Percentiles rank a stretch among this genome's conserved stretches.
Conservation (phyloP, 2,888 invertebrate species). For the Melipona bicolor region DNA sequence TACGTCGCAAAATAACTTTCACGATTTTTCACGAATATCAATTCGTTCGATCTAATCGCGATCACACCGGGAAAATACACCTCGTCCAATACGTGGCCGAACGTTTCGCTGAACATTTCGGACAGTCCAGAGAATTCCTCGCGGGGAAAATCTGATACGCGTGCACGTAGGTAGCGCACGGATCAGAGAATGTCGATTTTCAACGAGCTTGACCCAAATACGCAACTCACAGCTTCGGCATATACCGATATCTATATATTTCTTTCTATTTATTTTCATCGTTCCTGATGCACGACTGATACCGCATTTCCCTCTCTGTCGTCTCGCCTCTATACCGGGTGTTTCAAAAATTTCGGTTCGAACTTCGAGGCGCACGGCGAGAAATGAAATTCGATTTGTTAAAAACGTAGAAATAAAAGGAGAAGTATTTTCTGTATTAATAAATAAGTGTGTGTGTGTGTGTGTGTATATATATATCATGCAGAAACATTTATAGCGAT, state of each 20-base stretch:
- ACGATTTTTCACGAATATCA: conserved; percentile 21
- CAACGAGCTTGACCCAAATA: conserved; percentile 63
- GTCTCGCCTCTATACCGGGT: conserved; percentile 1
- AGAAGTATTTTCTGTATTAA: no score
- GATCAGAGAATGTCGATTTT: conserved; percentile 47
- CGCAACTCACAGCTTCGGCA: conserved; percentile 41
- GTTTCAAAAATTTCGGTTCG: background rate
- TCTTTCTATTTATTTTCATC: conserved; percentile 64
- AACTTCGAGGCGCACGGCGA: background rate
- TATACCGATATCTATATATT: conserved; percentile 39
- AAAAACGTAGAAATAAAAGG: no score
- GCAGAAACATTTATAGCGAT: no score
- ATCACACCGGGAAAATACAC: conserved; percentile 36
- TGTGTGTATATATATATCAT: no score
- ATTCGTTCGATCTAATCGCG: conserved; percentile 28
- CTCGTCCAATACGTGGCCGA: conserved; percentile 12
- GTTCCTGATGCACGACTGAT: conserved; percentile 47
- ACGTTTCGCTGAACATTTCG: conserved; percentile 54
- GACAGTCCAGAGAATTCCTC: conserved; percentile 23
- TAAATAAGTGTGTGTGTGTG: no score
- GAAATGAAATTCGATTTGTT: no score
- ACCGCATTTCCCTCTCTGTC: conserved; percentile 54
- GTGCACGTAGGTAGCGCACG: conserved; percentile 23
- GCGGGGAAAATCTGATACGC: conserved; percentile 53
- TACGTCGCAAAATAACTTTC: conserved; percentile 4